A percentile compares a stretch with the other conserved stretches of the same genome.
Conservation (phyloP, 2,797 vertebrate genomes). For the Hybognathus amarus region DNA sequence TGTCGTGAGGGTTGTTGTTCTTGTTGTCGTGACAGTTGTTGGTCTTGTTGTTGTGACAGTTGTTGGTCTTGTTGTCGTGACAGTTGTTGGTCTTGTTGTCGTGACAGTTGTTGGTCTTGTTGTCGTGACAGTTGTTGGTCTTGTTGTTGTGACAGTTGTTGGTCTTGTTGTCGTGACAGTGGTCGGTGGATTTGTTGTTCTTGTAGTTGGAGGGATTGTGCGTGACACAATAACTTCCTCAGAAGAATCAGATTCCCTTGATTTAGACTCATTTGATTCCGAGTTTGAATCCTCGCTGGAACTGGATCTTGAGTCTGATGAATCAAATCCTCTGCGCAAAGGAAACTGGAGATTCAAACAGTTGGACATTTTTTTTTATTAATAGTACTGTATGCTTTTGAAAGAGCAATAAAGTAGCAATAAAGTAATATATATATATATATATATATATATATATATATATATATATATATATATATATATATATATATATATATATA, state of each 20-base stretch:
- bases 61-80: background rate
- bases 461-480: too few relatives aligned
- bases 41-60: background rate
- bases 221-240: conserved; percentile 39
- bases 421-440: background rate
- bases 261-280: background rate
- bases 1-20: background rate
- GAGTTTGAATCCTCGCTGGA: conserved; percentile 13
- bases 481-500: background rate
- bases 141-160: background rate
- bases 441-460: too few relatives aligned
- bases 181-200: background rate
- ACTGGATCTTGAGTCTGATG: background rate
- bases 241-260: conserved; percentile 40
- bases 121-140: background rate
- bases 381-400: background rate
- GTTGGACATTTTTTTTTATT: background rate
- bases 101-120: background rate
- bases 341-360: conserved; percentile 20
- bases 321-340: background rate
- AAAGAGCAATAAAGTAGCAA: background rate
- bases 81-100: background rate
- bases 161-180: background rate
- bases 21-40: too few relatives aligned
- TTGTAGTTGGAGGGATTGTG: background rate